A percentile compares a stretch with the other conserved stretches of the same genome.
These are phyloP conservation scores for Clavelina lepadiformis DNA, from an alignment of 23 tunicate genomes.

Conservation along the genomic window DNA sequence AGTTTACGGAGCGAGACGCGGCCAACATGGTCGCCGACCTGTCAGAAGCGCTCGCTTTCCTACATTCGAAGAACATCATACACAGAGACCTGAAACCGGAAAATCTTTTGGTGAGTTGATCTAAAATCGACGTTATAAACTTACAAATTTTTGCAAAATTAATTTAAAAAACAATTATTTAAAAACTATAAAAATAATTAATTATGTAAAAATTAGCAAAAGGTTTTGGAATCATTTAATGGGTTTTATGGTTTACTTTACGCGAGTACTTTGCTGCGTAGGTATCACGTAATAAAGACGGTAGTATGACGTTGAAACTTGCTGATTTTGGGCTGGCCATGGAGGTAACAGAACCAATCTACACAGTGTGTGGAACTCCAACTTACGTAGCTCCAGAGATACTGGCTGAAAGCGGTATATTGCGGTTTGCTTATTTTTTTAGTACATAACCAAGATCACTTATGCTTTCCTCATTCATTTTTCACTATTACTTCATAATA, in stretches of 20 bases:
- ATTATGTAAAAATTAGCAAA: too few species aligned
- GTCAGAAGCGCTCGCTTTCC: slow-evolving; percentile 83
- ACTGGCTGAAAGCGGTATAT: slow-evolving; percentile 55
- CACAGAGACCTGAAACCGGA: slow-evolving; percentile 98
- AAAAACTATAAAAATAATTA: too few species aligned
- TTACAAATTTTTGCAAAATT: too few species aligned
- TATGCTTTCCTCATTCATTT: too few species aligned
- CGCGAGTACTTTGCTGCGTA: slow-evolving; percentile 8
- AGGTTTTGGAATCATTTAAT: too few species aligned
- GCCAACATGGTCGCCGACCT: slow-evolving; percentile 97
- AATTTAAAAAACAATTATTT: too few species aligned
- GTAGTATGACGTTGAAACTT: slow-evolving; percentile 74
- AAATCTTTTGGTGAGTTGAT: slow-evolving; percentile 58
- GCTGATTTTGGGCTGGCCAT: slow-evolving; percentile 99
- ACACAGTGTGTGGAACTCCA: slow-evolving; percentile 96
- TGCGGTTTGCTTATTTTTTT: too few species aligned
- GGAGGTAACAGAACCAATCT: slow-evolving; percentile 62
- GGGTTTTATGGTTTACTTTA: background rate
- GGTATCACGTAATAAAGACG: slow-evolving; percentile 92
- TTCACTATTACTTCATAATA: too few species aligned
- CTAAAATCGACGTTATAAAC: slow-evolving; percentile 1
- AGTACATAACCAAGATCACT: too few species aligned
- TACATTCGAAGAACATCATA: slow-evolving; percentile 89
- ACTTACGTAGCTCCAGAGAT: slow-evolving; percentile 99
- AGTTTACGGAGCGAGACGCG: slow-evolving; percentile 91